A percentile compares a stretch with the other conserved stretches of the same genome.
phyloP scores from a whole-genome alignment of 2,113 vertebrate genomes.

The Ivindomyrus marchei region DNA sequence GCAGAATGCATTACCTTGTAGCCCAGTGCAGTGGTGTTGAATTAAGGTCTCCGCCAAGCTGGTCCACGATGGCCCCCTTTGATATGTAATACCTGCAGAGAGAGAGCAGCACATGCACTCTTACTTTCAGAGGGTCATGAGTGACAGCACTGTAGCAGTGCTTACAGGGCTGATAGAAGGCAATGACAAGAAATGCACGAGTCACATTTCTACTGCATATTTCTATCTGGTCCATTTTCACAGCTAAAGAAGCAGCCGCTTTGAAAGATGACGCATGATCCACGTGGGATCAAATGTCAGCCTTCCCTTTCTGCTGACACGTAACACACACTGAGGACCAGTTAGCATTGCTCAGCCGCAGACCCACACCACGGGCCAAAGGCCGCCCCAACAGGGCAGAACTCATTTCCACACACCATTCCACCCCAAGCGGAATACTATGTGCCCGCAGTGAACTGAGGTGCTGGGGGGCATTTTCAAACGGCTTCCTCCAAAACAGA shows the following conservation, averaged over 20 bases:
- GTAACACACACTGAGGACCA: background rate
- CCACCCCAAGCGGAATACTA: background rate
- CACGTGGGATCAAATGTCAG: background rate
- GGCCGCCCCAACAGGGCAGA: background rate
- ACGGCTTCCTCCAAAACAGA: too few species aligned
- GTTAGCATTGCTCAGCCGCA: background rate
- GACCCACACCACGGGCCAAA: background rate
- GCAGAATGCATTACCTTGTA: constrained; percentile 71
- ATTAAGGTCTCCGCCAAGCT: constrained; percentile 96
- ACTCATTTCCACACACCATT: background rate
- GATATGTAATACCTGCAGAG: constrained; percentile 90
- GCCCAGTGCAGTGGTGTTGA: constrained; percentile 98
- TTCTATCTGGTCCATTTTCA: background rate
- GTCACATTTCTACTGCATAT: background rate
- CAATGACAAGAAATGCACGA: background rate
- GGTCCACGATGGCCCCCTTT: constrained; percentile 94
- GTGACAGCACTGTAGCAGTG: background rate
- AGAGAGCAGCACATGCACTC: constrained; percentile 18
- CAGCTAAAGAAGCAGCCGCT: background rate
- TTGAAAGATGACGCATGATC: background rate
- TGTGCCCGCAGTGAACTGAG: background rate
- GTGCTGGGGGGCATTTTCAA: background rate
- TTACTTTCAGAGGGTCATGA: background rate
- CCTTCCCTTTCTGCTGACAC: background rate
- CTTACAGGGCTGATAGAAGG: background rate